phyloP scores from a whole-genome alignment of 2,888 invertebrate genomes.

The Cerastis rubricosa region DNA sequence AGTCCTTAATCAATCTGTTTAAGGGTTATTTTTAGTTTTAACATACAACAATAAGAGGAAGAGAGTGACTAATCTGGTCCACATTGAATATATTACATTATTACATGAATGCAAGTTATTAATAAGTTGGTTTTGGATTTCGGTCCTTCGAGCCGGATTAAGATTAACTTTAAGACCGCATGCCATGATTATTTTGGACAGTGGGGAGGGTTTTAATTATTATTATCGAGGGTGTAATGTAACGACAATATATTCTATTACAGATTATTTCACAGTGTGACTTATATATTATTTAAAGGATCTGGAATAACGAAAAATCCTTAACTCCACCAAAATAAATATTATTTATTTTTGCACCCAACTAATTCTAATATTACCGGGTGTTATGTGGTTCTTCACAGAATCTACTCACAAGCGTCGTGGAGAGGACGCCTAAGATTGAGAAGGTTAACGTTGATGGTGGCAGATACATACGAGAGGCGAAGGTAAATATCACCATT shows the following conservation, averaged over 20 bases:
- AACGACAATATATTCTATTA: background rate
- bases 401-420: slow-evolving; percentile 97
- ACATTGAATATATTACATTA: slow-evolving; percentile 41
- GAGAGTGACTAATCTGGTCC: slow-evolving; percentile 44
- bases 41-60: slow-evolving; percentile 16
- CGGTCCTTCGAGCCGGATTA: slow-evolving; percentile 31
- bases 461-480: slow-evolving; percentile 98
- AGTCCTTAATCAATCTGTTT: slow-evolving; percentile 12
- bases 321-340: slow-evolving; percentile 40
- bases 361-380: slow-evolving; percentile 68
- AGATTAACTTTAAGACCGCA: slow-evolving; percentile 40
- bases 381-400: slow-evolving; percentile 89
- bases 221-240: background rate
- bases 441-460: slow-evolving; percentile 99
- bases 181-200: slow-evolving; percentile 31
- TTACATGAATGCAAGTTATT: slow-evolving; percentile 49
- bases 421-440: slow-evolving; percentile 98
- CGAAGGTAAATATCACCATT: slow-evolving; percentile 95
- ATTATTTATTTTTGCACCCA: slow-evolving; percentile 38
- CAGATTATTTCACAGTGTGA: slow-evolving; percentile 25
- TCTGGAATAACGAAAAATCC: slow-evolving; percentile 13
- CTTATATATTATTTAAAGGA: slow-evolving; percentile 16
- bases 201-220: background rate
- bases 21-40: slow-evolving; percentile 36
- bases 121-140: slow-evolving; percentile 53